These are phyloP conservation scores for Luperina nickerlii DNA, from an alignment of 2,888 invertebrate genomes.

Conservation along the genomic window DNA sequence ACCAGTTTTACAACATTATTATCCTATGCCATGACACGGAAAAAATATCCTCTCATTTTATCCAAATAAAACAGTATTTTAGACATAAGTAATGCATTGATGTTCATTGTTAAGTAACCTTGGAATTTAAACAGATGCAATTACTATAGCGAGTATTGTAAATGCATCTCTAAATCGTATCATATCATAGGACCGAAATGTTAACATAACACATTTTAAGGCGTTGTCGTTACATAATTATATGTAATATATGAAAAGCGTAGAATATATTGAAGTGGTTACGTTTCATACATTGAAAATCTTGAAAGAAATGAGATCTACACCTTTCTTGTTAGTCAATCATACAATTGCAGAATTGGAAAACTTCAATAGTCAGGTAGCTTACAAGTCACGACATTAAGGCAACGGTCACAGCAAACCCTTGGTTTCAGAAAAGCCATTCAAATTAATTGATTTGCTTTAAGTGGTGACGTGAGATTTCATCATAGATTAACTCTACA, in stretches of 20 bases:
- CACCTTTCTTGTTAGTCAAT: constrained; percentile 36
- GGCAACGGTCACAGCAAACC: constrained; percentile 8
- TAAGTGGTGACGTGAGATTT: neutral
- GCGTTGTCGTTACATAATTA: neutral
- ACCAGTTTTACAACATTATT: constrained; percentile 4
- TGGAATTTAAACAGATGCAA: neutral
- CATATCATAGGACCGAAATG: constrained; percentile 18
- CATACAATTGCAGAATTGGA: constrained; percentile 24
- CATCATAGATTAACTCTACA: neutral
- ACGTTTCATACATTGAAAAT: constrained; percentile 25
- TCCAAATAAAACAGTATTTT: neutral
- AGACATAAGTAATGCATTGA: constrained; percentile 3
- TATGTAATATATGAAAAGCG: constrained; percentile 24
- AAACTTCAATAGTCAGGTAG: constrained; percentile 2
- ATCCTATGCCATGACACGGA: constrained; percentile 23
- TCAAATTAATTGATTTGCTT: neutral
- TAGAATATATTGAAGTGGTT: constrained; percentile 15
- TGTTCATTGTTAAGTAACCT: constrained; percentile 2
- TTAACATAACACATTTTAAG: constrained; percentile 11
- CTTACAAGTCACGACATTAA: constrained; percentile 17
- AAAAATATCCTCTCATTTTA: neutral
- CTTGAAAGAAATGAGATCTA: constrained; percentile 47
- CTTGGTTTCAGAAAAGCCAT: neutral
- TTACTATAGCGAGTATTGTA: neutral
- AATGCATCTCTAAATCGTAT: neutral